Evolutionary conservation across 2,797 vertebrate genomes (phyloP), one percentile per base, ranked within the genome.

Genomic region (Brachyrhaphis roseni): DNA sequence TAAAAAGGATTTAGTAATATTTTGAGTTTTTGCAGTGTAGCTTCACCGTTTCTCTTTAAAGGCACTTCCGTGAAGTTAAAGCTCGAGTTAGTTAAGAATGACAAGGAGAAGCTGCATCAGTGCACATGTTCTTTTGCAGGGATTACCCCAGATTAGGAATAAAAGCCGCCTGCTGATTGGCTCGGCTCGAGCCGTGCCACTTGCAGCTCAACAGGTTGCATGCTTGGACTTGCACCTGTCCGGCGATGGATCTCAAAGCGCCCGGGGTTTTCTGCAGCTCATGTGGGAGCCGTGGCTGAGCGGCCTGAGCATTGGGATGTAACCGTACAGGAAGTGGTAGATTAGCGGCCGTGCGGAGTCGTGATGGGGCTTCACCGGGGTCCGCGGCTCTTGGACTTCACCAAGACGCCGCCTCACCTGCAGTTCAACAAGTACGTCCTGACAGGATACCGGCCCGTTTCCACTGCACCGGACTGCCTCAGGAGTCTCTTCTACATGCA

Each of bases 351-450:
- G 41, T 46, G 78, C 84, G 75, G 82, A 76, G 81, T 73, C 5
- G 36, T 88, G 75, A 97, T 97, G 97, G 94, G 89, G 78, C 95
- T 96, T 86, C 87, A 95, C 81, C 92, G 94, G 55, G 95, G 94
- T 55, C 96, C 97, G 8, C 95, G 96, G 85, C 96, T 98, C 74
- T 84, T 97, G 93, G 96, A 98, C 86, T 96, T 97, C 90, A 93
- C 96, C 75, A 97, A 96, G 91, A 96, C 96, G 39, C 97, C 97
- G 11, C 83, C 93, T 0, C 96, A 98, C 92, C 96, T 98, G 87
- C 97, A 97, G 90, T 98, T 98, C 92, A 98, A 98, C 93, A 96
- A 95, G 86, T 98, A 96, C 84, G 97, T 98, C 72, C 93, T 98
- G 90, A 98, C 96, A 0, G 97, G 97, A 53, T 98, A 98, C 93